These are phyloP conservation scores for Phrixothrix hirtus DNA, from an alignment of 2,888 invertebrate species.

Conservation along the genomic window DNA sequence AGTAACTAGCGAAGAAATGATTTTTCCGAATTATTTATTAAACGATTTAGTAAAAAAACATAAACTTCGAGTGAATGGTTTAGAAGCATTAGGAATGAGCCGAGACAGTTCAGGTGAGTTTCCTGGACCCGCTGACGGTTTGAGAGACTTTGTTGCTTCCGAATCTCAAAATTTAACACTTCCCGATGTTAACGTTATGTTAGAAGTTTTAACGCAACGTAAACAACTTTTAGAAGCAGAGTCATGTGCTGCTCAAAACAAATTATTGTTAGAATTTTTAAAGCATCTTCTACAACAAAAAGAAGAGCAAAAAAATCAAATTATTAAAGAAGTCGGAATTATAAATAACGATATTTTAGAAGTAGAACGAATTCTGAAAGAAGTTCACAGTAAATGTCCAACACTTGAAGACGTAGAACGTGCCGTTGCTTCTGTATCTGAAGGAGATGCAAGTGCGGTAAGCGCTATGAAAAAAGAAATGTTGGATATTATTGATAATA, in stretches of 20 bases:
- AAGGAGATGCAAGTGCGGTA: conserved; percentile 57
- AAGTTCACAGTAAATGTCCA: conserved; percentile 63
- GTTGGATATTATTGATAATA: conserved; percentile 61
- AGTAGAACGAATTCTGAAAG: conserved; percentile 68
- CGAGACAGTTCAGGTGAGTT: conserved; percentile 55
- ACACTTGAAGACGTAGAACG: conserved; percentile 61
- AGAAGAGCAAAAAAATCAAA: conserved; percentile 67
- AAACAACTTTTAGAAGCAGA: conserved; percentile 82
- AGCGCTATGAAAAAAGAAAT: conserved; percentile 62
- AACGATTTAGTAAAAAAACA: conserved; percentile 80
- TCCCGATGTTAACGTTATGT: conserved; percentile 79
- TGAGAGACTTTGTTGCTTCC: conserved; percentile 67
- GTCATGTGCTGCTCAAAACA: conserved; percentile 76
- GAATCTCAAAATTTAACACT: conserved; percentile 74
- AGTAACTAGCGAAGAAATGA: conserved; percentile 69
- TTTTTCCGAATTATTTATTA: conserved; percentile 85
- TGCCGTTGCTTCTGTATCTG: conserved; percentile 53
- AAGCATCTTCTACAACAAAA: conserved; percentile 75
- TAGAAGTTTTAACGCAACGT: conserved; percentile 77
- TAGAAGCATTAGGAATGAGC: conserved; percentile 54
- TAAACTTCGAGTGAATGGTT: conserved; percentile 59
- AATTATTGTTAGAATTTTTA: conserved; percentile 82
- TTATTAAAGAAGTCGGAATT: conserved; percentile 72
- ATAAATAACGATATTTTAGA: conserved; percentile 74
- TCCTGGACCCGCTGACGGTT: conserved; percentile 57